Conservation (phyloP, 2,888 invertebrate species). For the Ernsta delagoae region DNA sequence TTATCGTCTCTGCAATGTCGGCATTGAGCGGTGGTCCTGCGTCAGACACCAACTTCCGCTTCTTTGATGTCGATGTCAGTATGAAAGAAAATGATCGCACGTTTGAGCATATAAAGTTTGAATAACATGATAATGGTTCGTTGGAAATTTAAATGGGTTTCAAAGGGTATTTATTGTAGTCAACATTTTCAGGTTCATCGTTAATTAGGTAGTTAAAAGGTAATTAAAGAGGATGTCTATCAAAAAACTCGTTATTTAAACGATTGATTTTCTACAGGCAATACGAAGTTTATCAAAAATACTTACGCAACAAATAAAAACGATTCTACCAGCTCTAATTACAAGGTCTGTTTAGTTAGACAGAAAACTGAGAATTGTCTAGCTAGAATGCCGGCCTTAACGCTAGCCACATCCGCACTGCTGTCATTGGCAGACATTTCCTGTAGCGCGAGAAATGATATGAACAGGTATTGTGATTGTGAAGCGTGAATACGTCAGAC, state of each 20-base stretch:
- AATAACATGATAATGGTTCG: not conserved
- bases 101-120: not conserved
- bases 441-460: constrained; percentile 17
- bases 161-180: not conserved
- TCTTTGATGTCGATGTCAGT: constrained; percentile 7
- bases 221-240: not conserved
- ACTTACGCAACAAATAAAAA: not conserved
- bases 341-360: constrained; percentile 1
- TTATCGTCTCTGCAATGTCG: constrained; percentile 6
- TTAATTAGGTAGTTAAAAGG: not conserved
- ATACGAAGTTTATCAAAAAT: not conserved
- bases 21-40: constrained; percentile 2
- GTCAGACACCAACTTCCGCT: constrained; percentile 8
- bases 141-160: not conserved
- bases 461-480: constrained; percentile 27
- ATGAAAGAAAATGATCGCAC: constrained; percentile 15
- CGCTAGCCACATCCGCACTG: constrained; percentile 14
- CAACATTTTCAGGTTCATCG: not conserved
- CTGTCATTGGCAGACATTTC: constrained; percentile 20
- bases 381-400: not conserved
- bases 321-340: not conserved
- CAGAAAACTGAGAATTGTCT: constrained; percentile 7
- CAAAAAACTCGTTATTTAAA: too few species aligned
- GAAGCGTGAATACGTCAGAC: constrained; percentile 9
- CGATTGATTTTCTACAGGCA: too few species aligned